Evolutionary conservation across 2,797 vertebrate genomes (phyloP).

Genomic region (Tarsius wallacei): DNA sequence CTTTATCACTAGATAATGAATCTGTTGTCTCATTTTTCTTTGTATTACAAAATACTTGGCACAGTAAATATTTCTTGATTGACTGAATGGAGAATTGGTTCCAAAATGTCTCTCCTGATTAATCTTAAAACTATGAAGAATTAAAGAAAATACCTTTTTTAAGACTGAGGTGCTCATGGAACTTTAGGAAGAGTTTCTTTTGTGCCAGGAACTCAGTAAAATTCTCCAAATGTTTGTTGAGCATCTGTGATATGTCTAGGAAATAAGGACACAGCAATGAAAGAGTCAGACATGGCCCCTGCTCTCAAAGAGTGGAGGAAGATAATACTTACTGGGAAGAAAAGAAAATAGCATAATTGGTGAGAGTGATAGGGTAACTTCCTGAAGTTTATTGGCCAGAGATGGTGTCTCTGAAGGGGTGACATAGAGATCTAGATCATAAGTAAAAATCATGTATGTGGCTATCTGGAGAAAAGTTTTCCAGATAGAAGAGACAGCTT

Average conservation of each 20-base stretch:
- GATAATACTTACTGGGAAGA: background rate
- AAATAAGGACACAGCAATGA: background rate
- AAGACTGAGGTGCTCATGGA: constrained; percentile 3
- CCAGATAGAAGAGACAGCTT: background rate
- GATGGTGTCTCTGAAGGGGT: background rate
- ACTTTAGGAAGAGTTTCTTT: constrained; percentile 9
- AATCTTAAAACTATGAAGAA: constrained; percentile 56
- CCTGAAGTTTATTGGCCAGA: background rate
- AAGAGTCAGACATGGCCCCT: background rate
- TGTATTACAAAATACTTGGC: constrained; percentile 69
- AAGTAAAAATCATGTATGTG: background rate
- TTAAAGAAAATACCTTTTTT: background rate
- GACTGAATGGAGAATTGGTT: constrained; percentile 63
- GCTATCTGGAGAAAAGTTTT: background rate
- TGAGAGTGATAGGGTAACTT: background rate
- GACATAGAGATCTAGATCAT: background rate
- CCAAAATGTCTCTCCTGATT: constrained; percentile 54
- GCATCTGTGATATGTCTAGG: background rate
- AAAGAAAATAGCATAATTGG: background rate
- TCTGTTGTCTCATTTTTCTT: constrained; percentile 72
- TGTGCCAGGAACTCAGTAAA: background rate
- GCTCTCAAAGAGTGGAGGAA: constrained; percentile 17
- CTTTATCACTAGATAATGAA: constrained; percentile 47
- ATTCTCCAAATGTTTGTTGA: constrained; percentile 28
- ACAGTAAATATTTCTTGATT: constrained; percentile 76